These are phyloP conservation scores for Sinocyclocheilus anophthalmus DNA, from an alignment of 2,113 vertebrate species.

Conservation along the genomic window DNA sequence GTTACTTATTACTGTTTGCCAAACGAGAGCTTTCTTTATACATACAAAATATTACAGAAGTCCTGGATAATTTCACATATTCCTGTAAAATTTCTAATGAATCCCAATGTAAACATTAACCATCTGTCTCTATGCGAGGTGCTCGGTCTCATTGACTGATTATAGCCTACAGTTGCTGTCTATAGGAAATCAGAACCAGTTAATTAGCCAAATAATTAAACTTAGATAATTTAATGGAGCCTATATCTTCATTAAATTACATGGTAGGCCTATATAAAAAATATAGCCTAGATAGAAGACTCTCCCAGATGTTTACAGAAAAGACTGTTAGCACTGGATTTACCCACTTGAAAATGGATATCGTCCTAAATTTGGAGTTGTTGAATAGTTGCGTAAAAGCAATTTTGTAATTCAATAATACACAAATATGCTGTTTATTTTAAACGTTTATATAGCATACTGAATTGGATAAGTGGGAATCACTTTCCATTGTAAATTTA, in stretches of 20 bases:
- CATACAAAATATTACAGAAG: background rate
- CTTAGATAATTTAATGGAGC: background rate
- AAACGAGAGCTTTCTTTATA: slow-evolving; percentile 3
- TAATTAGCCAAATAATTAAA: background rate
- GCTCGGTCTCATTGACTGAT: background rate
- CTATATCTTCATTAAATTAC: background rate
- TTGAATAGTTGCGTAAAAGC: background rate
- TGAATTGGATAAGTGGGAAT: background rate
- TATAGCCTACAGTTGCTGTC: background rate
- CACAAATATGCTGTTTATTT: slow-evolving; percentile 9
- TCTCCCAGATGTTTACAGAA: background rate
- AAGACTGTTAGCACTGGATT: background rate
- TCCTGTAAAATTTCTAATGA: slow-evolving; percentile 15
- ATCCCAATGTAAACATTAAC: slow-evolving; percentile 15
- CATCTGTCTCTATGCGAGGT: slow-evolving; percentile 7
- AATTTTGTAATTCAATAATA: background rate
- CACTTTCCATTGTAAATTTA: slow-evolving; percentile 3
- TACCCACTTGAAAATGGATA: background rate
- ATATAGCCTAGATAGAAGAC: background rate
- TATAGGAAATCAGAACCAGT: background rate
- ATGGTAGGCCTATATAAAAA: background rate
- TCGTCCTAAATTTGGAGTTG: slow-evolving; percentile 16
- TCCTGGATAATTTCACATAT: background rate
- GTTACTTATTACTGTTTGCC: background rate
- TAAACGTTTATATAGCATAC: background rate